Conservation (phyloP, 1,140 invertebrate species). For the Augochlora pura region DNA sequence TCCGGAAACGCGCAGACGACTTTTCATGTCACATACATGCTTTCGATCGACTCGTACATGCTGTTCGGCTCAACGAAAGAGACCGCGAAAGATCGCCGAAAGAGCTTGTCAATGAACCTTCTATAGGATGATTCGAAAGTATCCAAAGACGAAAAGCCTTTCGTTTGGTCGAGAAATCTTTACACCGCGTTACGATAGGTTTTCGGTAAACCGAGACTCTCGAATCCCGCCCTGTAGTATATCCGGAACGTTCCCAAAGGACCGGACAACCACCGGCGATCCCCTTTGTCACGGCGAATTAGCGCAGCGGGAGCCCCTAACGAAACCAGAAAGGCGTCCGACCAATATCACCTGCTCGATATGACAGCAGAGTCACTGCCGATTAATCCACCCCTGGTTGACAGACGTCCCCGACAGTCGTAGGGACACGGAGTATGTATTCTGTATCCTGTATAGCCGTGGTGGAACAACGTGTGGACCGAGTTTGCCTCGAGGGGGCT, state of each 20-base stretch:
- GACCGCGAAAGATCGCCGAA: too few relatives aligned
- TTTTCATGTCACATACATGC: too few relatives aligned
- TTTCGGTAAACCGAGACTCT: not conserved
- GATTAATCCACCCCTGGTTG: slow-evolving; percentile 43
- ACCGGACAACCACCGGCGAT: not conserved
- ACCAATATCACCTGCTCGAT: not conserved
- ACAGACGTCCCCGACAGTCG: slow-evolving; percentile 6
- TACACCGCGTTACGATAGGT: too few relatives aligned
- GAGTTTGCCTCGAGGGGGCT: slow-evolving; percentile 43
- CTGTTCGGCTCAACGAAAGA: too few relatives aligned
- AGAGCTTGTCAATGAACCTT: too few relatives aligned
- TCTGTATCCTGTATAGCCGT: not conserved
- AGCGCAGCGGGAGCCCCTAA: not conserved
- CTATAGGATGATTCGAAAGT: too few relatives aligned
- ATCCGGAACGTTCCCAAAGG: not conserved
- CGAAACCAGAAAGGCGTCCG: not conserved
- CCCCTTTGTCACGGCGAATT: not conserved
- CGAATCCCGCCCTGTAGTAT: not conserved
- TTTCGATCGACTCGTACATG: too few relatives aligned
- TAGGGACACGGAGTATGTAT: not conserved
- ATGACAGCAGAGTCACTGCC: not conserved
- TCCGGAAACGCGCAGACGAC: too few relatives aligned
- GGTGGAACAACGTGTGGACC: slow-evolving; percentile 30
- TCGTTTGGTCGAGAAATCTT: too few relatives aligned
- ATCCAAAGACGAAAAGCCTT: too few relatives aligned